These are phyloP conservation scores for Ptyas mucosa DNA, from an alignment of 2,113 vertebrate genomes.

Conservation along the genomic window DNA sequence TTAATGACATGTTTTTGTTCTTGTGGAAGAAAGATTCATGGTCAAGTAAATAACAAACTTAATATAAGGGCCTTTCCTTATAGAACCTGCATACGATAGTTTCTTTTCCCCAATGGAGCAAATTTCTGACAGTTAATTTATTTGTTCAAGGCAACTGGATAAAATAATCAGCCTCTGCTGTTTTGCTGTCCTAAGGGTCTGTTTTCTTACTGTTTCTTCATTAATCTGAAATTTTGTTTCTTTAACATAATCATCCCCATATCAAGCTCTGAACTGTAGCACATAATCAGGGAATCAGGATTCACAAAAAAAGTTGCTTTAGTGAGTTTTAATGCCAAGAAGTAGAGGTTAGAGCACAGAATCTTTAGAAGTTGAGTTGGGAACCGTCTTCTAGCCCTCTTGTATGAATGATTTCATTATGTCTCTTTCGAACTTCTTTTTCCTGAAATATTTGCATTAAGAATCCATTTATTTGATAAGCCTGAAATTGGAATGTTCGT, in stretches of 20 bases:
- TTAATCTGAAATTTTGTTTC: not conserved
- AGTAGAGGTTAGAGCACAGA: not conserved
- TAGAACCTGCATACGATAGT: not conserved
- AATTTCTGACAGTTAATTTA: not conserved
- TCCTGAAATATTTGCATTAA: not conserved
- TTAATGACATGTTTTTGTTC: not conserved
- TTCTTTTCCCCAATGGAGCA: not conserved
- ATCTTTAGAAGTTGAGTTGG: not conserved
- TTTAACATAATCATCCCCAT: not conserved
- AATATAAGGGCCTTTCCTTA: constrained; percentile 7
- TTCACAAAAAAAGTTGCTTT: not conserved
- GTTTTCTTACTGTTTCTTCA: not conserved
- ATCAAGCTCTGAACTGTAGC: not conserved
- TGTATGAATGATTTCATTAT: not conserved
- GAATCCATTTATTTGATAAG: not conserved
- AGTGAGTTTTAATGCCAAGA: not conserved
- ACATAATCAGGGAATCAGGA: not conserved
- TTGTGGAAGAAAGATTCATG: not conserved
- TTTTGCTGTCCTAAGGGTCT: not conserved
- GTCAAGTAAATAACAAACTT: not conserved
- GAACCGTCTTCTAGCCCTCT: not conserved
- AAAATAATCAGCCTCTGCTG: not conserved
- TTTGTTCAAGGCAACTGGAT: no score
- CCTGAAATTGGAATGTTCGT: not conserved
- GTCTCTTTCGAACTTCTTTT: not conserved